Conservation (phyloP, 2,797 vertebrate genomes). For the Gambusia yucatana region DNA sequence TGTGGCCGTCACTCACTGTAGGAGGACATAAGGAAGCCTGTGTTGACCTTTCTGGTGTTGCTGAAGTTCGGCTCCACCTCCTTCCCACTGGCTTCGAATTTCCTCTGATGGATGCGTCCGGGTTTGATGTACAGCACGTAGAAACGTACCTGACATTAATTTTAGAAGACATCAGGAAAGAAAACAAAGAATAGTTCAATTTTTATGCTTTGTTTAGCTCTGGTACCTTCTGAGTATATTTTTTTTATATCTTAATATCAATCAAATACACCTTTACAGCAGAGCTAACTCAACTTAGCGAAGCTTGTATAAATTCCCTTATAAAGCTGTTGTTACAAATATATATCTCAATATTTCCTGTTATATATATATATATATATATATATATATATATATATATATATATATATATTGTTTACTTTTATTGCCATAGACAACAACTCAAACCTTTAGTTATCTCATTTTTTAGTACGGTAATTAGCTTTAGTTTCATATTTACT, state of each 20-base stretch:
- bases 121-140: conserved; percentile 86
- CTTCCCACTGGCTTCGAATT: conserved; percentile 84
- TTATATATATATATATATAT: too few relatives aligned
- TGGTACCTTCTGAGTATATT: not conserved
- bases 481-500: not conserved
- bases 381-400: too few relatives aligned
- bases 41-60: conserved; percentile 88
- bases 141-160: conserved; percentile 76
- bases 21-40: conserved; percentile 89
- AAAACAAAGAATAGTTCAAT: not conserved
- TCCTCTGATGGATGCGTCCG: conserved; percentile 81
- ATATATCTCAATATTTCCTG: not conserved
- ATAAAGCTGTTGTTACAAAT: not conserved
- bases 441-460: not conserved
- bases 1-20: conserved; percentile 83
- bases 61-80: conserved; percentile 91
- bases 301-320: not conserved
- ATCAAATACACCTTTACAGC: not conserved
- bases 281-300: not conserved
- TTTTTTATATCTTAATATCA: not conserved
- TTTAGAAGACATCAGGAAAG: not conserved
- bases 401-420: not conserved
- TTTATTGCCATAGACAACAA: not conserved
- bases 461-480: not conserved
- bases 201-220: not conserved